Conservation (phyloP, 2,113 vertebrate species). For the Holacanthus passer region DNA sequence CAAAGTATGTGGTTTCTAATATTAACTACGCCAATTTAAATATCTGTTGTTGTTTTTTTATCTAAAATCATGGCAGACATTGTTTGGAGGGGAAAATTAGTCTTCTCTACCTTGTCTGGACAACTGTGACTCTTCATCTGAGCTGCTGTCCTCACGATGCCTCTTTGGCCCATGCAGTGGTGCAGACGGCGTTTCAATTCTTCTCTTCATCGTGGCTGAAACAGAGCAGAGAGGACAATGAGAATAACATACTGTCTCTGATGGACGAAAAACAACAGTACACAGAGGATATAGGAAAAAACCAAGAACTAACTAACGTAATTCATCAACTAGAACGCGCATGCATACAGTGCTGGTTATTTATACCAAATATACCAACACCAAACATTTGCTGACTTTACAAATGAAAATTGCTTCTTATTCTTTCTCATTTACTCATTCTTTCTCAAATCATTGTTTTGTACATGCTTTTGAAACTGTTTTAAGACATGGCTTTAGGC, state of each 20-base stretch:
- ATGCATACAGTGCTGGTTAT: not conserved
- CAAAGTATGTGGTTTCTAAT: not conserved
- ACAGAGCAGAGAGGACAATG: not conserved
- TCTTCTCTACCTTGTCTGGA: conserved; percentile 67
- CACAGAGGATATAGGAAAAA: not conserved
- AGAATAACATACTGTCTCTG: not conserved
- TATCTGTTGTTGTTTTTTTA: not conserved
- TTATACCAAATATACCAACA: not conserved
- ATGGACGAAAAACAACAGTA: not conserved
- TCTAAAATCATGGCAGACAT: not conserved
- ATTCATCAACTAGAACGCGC: not conserved
- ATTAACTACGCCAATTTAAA: not conserved
- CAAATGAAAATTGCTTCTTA: not conserved
- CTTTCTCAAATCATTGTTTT: too few species aligned
- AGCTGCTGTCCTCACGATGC: conserved; percentile 65
- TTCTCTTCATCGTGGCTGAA: conserved; percentile 80
- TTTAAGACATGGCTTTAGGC: not conserved
- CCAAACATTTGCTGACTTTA: not conserved
- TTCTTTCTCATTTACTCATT: not conserved
- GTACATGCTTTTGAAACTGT: not conserved
- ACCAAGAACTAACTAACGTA: not conserved
- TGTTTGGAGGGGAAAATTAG: not conserved
- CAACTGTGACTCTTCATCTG: conserved; percentile 73
- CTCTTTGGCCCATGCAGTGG: conserved; percentile 61
- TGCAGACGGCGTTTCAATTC: conserved; percentile 40